phyloP scores from a whole-genome alignment of 2,113 vertebrate genomes.

The Rissa tridactyla region DNA sequence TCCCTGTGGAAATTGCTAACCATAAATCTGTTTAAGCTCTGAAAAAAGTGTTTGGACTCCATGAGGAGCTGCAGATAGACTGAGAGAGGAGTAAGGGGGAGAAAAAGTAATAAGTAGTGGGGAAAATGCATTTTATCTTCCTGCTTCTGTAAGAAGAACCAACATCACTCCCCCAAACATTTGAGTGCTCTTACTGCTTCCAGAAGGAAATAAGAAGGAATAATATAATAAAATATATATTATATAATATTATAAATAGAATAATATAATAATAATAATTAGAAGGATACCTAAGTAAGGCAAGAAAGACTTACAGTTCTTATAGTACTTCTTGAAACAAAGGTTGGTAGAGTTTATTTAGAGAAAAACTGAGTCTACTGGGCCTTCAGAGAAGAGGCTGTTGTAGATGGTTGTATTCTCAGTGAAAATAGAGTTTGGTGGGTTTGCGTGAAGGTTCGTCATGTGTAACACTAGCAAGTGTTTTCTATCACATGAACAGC shows the following conservation, averaged over 20 bases:
- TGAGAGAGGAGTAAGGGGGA: neutral
- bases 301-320: neutral
- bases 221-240: no score
- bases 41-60: neutral
- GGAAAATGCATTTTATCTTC: neutral
- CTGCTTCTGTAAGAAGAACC: neutral
- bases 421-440: neutral
- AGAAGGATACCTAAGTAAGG: neutral
- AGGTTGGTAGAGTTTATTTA: neutral
- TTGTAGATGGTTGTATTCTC: neutral
- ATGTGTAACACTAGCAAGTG: neutral
- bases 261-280: no score
- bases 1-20: conserved; percentile 6
- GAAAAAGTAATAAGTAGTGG: neutral
- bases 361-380: neutral
- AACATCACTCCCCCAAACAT: neutral
- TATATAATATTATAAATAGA: no score
- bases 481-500: neutral
- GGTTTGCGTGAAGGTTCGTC: neutral
- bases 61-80: neutral
- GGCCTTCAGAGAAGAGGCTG: neutral
- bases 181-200: neutral
- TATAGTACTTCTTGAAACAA: neutral
- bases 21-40: conserved; percentile 15
- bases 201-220: neutral